These are phyloP conservation scores for Enteromius viviparus DNA, from an alignment of 2,797 vertebrate genomes.

Conservation along the genomic window DNA sequence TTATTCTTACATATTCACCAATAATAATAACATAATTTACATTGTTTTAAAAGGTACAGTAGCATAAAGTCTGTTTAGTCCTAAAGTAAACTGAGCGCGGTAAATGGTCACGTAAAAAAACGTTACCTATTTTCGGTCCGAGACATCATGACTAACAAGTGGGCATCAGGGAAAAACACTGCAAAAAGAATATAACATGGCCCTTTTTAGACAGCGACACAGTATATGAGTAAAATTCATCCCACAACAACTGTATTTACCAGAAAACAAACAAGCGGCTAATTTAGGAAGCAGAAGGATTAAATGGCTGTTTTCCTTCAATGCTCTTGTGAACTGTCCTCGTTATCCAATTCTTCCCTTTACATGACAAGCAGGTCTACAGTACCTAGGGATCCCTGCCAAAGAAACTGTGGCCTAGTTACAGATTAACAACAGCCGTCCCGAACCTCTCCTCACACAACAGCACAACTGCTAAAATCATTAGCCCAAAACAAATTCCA, in stretches of 20 bases:
- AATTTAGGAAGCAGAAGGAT: slow-evolving; percentile 16
- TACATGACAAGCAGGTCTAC: slow-evolving; percentile 37
- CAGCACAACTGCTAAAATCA: slow-evolving; percentile 32
- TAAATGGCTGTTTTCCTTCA: slow-evolving; percentile 27
- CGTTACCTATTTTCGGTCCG: neutral
- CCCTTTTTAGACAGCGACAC: neutral
- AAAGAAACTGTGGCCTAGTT: slow-evolving; percentile 48
- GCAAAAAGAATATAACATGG: neutral
- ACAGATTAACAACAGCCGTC: slow-evolving; percentile 52
- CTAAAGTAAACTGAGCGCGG: neutral
- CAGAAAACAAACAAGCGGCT: slow-evolving; percentile 13
- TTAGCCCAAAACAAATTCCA: slow-evolving; percentile 18
- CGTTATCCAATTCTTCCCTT: slow-evolving; percentile 51
- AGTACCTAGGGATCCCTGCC: slow-evolving; percentile 34
- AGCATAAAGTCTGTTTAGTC: neutral
- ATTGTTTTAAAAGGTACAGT: neutral
- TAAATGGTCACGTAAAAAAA: neutral
- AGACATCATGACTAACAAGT: neutral
- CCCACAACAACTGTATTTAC: slow-evolving; percentile 23
- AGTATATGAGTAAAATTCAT: neutral
- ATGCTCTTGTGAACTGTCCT: slow-evolving; percentile 39
- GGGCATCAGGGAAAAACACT: neutral
- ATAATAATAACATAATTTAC: neutral
- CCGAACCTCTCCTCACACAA: slow-evolving; percentile 29
- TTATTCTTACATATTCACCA: neutral